Percentiles rank a stretch among this genome's conserved stretches.
Conservation (phyloP, 2,888 invertebrate species). For the Gryllus longicercus region DNA sequence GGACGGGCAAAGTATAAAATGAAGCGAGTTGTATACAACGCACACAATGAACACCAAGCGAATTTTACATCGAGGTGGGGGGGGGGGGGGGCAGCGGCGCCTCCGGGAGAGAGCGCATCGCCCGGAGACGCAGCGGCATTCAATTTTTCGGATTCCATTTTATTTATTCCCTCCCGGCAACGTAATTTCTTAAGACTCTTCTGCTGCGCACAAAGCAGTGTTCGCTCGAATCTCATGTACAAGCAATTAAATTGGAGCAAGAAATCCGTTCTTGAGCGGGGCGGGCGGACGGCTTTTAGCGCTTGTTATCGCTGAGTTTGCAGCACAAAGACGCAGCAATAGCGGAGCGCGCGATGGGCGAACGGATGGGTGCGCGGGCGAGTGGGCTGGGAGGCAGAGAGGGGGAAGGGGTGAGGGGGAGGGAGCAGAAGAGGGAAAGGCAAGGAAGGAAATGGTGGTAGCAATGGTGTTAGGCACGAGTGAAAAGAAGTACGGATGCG, state of each 20-base stretch:
- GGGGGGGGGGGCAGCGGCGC: neutral
- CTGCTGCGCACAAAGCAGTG: constrained; percentile 6
- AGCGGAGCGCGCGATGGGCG: neutral
- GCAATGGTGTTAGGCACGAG: too few species aligned
- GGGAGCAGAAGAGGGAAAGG: too few species aligned
- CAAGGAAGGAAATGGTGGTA: too few species aligned
- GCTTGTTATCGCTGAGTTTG: constrained; percentile 17
- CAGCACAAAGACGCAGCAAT: constrained; percentile 17
- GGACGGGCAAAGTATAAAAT: neutral
- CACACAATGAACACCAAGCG: neutral
- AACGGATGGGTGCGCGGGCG: too few species aligned
- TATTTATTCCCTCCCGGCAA: neutral
- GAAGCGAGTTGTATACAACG: constrained; percentile 1
- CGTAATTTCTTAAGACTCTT: constrained; percentile 11
- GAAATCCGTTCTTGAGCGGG: neutral
- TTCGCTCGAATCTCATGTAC: neutral
- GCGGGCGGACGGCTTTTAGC: neutral
- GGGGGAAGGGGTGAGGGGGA: too few species aligned
- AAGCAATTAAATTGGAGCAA: constrained; percentile 17
- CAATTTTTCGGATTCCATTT: neutral
- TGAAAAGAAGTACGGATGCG: too few species aligned
- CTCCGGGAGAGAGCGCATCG: neutral
- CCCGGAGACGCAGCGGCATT: neutral
- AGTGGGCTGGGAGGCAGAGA: too few species aligned
- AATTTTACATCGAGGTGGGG: neutral